phyloP scores from a whole-genome alignment of 2,797 vertebrate genomes.

The Acanthopagrus latus region DNA sequence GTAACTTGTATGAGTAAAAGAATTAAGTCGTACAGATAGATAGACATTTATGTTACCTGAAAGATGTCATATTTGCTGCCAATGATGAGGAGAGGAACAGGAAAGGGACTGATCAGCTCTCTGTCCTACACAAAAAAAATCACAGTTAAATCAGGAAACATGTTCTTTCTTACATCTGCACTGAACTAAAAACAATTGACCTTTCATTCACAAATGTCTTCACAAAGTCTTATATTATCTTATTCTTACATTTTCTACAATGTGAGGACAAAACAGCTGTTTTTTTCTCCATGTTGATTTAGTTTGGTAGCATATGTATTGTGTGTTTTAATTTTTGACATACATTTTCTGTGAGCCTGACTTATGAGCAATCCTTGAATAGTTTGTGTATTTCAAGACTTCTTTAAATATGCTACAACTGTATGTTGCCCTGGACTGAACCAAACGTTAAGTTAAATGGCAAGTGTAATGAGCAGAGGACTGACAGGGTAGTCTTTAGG shows the following conservation, averaged over 20 bases:
- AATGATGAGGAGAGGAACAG: conserved; percentile 93
- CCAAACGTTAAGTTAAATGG: not conserved
- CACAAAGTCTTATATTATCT: too few species aligned
- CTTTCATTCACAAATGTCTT: too few species aligned
- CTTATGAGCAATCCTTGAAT: not conserved
- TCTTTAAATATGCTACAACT: not conserved
- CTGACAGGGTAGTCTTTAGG: conserved; percentile 95
- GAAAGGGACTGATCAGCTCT: conserved; percentile 94
- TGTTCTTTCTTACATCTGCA: not conserved
- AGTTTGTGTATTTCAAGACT: not conserved
- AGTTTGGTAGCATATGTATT: not conserved
- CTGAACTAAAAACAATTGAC: not conserved
- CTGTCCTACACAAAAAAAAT: conserved; percentile 88
- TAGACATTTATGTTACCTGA: conserved; percentile 86
- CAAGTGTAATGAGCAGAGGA: not conserved
- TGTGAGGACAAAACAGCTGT: not conserved
- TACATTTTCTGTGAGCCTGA: not conserved
- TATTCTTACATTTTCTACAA: too few species aligned
- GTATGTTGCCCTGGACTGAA: not conserved
- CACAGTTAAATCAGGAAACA: conserved; percentile 19
- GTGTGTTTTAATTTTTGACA: not conserved
- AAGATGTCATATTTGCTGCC: conserved; percentile 98
- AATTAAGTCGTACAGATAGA: not conserved
- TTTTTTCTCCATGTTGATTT: not conserved
- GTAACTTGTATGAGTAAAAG: not conserved